Evolutionary conservation across 2,888 invertebrate species (phyloP).

Genomic region (Spialia ferax): DNA sequence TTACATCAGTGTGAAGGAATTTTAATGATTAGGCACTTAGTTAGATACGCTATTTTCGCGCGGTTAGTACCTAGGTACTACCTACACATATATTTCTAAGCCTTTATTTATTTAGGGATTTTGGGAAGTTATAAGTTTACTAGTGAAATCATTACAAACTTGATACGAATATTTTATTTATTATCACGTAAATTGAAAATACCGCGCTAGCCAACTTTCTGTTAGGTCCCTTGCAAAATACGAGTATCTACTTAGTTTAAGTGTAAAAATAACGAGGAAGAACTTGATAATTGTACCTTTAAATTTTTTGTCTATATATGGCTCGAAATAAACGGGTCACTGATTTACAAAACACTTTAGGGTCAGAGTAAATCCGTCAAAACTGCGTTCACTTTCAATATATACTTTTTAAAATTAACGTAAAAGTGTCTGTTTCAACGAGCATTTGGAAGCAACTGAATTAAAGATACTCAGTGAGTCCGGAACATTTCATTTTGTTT

Average conservation of each 20-base stretch:
- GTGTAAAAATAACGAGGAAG: no score
- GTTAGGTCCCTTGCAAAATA: no score
- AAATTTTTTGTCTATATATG: neutral
- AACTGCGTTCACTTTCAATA: conserved; percentile 36
- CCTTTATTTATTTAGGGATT: no score
- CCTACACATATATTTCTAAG: no score
- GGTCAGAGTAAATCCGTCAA: conserved; percentile 28
- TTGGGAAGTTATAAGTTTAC: no score
- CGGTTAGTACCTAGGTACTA: neutral
- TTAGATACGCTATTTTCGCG: neutral
- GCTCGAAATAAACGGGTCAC: conserved; percentile 26
- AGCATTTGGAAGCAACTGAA: conserved; percentile 66
- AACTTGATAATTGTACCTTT: conserved; percentile 7
- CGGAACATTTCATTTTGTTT: conserved; percentile 39
- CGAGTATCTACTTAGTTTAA: no score
- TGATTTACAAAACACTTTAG: conserved; percentile 36
- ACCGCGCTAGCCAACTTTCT: no score
- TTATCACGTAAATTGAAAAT: no score
- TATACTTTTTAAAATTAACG: conserved; percentile 32
- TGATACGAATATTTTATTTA: neutral
- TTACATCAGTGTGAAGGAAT: conserved; percentile 37
- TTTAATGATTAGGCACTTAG: conserved; percentile 32
- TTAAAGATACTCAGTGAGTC: conserved; percentile 69
- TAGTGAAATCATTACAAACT: neutral
- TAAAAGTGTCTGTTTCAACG: conserved; percentile 45